These are phyloP conservation scores for Lamellibrachia luymesi DNA, from an alignment of 1,140 invertebrate genomes.

Conservation along the genomic window DNA sequence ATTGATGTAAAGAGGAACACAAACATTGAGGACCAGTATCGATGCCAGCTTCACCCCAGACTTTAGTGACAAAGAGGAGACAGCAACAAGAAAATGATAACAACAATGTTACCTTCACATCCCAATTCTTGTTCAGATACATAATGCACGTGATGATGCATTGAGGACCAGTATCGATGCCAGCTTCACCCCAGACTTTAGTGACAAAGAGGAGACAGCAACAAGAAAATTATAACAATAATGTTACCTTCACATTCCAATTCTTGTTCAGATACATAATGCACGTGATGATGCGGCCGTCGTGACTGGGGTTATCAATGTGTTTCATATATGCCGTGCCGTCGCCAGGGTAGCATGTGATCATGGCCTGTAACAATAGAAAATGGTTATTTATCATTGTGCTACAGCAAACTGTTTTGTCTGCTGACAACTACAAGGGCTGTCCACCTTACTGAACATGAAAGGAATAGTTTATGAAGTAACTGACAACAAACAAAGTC, in stretches of 20 bases:
- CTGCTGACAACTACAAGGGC: background rate
- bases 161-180: no score
- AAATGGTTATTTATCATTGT: background rate
- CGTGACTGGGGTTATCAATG: constrained; percentile 95
- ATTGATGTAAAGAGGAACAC: no score
- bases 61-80: no score
- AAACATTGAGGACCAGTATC: no score
- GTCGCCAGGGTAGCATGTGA: constrained; percentile 91
- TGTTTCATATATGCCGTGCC: constrained; percentile 93
- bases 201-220: no score
- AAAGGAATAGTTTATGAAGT: background rate
- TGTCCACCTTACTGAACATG: background rate
- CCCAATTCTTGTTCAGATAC: constrained; percentile 92
- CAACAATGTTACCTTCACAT: constrained; percentile 65
- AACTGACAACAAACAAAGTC: no score
- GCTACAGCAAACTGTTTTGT: background rate
- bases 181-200: no score
- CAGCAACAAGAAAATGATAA: background rate
- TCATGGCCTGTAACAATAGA: constrained; percentile 76
- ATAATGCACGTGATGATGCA: constrained; percentile 92
- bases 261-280: constrained; percentile 95
- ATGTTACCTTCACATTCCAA: constrained; percentile 74
- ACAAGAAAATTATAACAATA: background rate
- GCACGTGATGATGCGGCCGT: constrained; percentile 90
- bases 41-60: no score